phyloP scores from a whole-genome alignment of 1,140 invertebrate genomes.

The Aphelenchoides avenae region DNA sequence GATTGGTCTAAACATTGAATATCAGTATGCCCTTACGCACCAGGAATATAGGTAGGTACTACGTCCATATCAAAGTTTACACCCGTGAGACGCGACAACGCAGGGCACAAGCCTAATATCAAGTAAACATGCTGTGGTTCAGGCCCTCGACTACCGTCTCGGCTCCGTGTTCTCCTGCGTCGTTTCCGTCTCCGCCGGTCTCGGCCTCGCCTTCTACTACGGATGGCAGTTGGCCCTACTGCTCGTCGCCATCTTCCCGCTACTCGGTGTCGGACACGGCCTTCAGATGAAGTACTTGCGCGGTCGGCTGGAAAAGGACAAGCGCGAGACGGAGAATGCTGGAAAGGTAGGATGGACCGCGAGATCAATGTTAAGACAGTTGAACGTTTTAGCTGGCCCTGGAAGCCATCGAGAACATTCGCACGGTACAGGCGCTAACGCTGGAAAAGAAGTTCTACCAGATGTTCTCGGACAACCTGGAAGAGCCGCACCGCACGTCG shows the following conservation, averaged over 20 bases:
- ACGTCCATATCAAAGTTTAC: too few species aligned
- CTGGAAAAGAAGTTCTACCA: conserved; percentile 38
- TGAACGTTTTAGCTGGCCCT: conserved; percentile 39
- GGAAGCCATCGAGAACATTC: conserved; percentile 52
- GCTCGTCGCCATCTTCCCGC: conserved; percentile 51
- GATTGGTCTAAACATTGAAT: too few species aligned
- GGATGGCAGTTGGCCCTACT: conserved; percentile 61
- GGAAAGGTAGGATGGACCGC: conserved; percentile 58
- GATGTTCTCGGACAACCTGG: conserved; percentile 33
- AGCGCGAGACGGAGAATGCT: conserved; percentile 61
- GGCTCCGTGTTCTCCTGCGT: conserved; percentile 60
- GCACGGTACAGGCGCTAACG: conserved; percentile 50
- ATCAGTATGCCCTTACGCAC: too few species aligned
- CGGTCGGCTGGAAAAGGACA: conserved; percentile 59
- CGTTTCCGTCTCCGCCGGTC: conserved; percentile 60
- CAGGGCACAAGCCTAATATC: too few species aligned
- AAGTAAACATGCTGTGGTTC: too few species aligned
- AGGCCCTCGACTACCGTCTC: conserved; percentile 62
- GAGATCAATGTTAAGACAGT: background rate
- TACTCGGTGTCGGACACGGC: conserved; percentile 60
- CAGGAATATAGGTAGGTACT: too few species aligned
- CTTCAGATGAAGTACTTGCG: conserved; percentile 16
- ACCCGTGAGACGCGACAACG: too few species aligned
- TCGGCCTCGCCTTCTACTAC: conserved; percentile 60
- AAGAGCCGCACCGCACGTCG: conserved; percentile 10